Percentiles rank a stretch among this genome's conserved stretches.
Conservation (phyloP, 1,140 invertebrate species). For the Lepeophtheirus salmonis region DNA sequence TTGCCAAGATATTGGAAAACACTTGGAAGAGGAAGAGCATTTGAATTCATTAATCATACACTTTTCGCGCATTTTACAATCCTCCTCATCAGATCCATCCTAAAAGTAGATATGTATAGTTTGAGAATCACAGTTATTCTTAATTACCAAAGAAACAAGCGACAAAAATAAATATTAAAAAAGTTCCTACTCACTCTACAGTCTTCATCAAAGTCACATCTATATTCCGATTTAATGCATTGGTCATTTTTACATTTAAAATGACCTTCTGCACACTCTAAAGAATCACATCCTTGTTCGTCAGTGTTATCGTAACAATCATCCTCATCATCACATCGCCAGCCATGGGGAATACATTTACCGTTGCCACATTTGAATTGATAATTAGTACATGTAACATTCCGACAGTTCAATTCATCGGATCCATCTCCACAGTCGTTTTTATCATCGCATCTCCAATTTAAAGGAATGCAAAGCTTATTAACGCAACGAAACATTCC, state of each 20-base stretch:
- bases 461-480: constrained; percentile 32
- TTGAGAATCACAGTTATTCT: background rate
- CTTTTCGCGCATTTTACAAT: constrained; percentile 26
- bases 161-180: background rate
- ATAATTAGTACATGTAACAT: constrained; percentile 26
- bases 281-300: constrained; percentile 28
- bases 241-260: constrained; percentile 39
- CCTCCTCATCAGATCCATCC: constrained; percentile 20
- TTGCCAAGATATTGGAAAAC: constrained; percentile 36
- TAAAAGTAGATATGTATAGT: background rate
- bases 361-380: constrained; percentile 38
- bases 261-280: constrained; percentile 32
- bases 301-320: constrained; percentile 38
- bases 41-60: constrained; percentile 4
- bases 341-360: constrained; percentile 32
- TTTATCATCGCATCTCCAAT: constrained; percentile 30
- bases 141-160: background rate
- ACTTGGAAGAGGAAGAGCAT: constrained; percentile 26
- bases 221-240: constrained; percentile 51
- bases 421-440: constrained; percentile 29
- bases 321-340: constrained; percentile 36
- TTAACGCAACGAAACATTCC: constrained; percentile 26
- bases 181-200: constrained; percentile 31
- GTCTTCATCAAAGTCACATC: constrained; percentile 45
- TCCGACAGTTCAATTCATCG: constrained; percentile 24